phyloP scores from a whole-genome alignment of 2,888 invertebrate genomes.

The Mimumesa dahlbomi region DNA sequence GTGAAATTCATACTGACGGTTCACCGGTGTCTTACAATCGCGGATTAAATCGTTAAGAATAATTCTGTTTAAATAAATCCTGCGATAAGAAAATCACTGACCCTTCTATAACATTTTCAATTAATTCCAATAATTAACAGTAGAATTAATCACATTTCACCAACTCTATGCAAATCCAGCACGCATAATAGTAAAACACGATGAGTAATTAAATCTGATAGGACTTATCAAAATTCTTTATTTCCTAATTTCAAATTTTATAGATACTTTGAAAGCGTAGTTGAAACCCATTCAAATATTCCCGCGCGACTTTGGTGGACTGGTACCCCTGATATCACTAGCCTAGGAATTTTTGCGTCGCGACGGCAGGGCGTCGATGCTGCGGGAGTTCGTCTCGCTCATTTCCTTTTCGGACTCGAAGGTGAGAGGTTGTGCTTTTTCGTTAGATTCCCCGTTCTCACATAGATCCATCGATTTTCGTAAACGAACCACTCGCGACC shows the following conservation, averaged over 20 bases:
- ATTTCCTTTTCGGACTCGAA: conserved; percentile 55
- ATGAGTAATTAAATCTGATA: too few relatives aligned
- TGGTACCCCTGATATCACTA: conserved; percentile 38
- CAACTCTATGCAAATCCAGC: too few relatives aligned
- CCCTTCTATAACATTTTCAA: too few relatives aligned
- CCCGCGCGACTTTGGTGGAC: background rate
- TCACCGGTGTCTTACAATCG: background rate
- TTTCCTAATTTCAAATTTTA: too few relatives aligned
- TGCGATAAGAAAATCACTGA: background rate
- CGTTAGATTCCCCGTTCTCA: background rate
- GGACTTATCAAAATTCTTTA: too few relatives aligned
- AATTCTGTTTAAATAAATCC: background rate
- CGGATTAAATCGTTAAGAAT: background rate
- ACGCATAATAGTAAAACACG: too few relatives aligned
- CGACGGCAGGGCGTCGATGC: background rate
- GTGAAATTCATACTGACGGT: conserved; percentile 56
- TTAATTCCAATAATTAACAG: too few relatives aligned
- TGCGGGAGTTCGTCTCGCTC: conserved; percentile 45
- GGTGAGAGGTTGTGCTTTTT: conserved; percentile 20
- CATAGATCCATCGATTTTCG: too few relatives aligned
- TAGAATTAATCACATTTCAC: too few relatives aligned
- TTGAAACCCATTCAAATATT: conserved; percentile 1
- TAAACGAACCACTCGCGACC: too few relatives aligned
- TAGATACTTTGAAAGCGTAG: background rate
- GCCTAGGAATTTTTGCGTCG: background rate